phyloP scores from a whole-genome alignment of 2,113 vertebrate species.

The Labrus mixtus region DNA sequence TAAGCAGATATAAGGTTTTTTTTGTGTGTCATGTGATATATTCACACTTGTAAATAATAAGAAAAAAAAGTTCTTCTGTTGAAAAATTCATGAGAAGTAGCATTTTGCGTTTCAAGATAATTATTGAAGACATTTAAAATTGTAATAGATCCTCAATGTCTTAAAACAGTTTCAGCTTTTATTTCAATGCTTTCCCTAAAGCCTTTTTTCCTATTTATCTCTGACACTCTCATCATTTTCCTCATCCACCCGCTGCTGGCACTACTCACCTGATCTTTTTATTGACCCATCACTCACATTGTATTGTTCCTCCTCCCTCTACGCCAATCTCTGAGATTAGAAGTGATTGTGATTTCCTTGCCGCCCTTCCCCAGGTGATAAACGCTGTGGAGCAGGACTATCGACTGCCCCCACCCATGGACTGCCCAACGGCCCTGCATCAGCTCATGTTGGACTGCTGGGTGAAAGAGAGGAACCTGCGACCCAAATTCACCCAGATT shows the following conservation, averaged over 20 bases:
- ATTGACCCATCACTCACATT: slow-evolving; percentile 23
- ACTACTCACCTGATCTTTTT: slow-evolving; percentile 20
- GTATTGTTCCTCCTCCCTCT: neutral
- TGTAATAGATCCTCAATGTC: neutral
- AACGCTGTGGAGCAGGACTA: slow-evolving; percentile 99
- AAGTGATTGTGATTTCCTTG: slow-evolving; percentile 44
- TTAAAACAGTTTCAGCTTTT: neutral
- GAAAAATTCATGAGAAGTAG: neutral
- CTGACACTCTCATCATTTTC: slow-evolving; percentile 16
- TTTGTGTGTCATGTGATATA: neutral
- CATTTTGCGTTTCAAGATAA: neutral
- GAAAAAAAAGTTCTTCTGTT: too few relatives aligned
- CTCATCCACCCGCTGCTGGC: slow-evolving; percentile 14
- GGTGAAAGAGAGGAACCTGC: slow-evolving; percentile 96
- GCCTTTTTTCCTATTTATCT: slow-evolving; percentile 22
- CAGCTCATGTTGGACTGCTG: slow-evolving; percentile 99
- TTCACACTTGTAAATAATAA: neutral
- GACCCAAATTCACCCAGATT: slow-evolving; percentile 98
- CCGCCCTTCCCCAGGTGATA: slow-evolving; percentile 88
- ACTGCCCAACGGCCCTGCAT: slow-evolving; percentile 96
- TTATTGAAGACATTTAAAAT: slow-evolving; percentile 4
- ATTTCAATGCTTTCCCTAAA: slow-evolving; percentile 15
- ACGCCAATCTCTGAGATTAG: neutral
- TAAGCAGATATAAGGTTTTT: slow-evolving; percentile 77
- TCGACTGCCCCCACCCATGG: slow-evolving; percentile 97